Conservation (phyloP, 2,888 invertebrate species). For the Drosophila anomalata region DNA sequence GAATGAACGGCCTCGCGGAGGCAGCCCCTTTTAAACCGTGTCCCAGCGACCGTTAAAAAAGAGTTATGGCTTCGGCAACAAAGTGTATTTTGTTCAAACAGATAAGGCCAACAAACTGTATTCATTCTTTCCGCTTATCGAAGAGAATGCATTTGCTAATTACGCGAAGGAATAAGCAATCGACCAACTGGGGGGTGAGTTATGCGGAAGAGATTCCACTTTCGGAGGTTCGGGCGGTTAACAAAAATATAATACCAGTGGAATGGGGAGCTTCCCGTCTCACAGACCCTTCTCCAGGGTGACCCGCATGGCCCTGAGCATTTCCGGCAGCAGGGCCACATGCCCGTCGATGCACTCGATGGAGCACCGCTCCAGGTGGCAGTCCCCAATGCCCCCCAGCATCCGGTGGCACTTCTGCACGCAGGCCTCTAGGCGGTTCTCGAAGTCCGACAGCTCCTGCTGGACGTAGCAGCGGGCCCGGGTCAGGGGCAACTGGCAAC, state of each 20-base stretch:
- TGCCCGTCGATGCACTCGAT: slow-evolving; percentile 90
- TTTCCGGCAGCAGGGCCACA: slow-evolving; percentile 88
- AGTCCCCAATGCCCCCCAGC: background rate
- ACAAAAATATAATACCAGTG: background rate
- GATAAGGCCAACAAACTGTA: background rate
- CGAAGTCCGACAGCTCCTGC: slow-evolving; percentile 84
- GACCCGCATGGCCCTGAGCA: slow-evolving; percentile 87
- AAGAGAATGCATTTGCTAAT: background rate
- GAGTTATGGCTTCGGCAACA: background rate
- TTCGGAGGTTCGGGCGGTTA: background rate
- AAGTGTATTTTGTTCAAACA: background rate
- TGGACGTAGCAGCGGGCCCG: slow-evolving; percentile 88
- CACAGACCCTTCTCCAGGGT: slow-evolving; percentile 44
- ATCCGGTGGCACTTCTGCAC: slow-evolving; percentile 41
- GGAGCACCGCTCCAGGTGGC: slow-evolving; percentile 44
- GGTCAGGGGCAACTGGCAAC: slow-evolving; percentile 88
- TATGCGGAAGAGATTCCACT: no score
- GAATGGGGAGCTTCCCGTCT: background rate
- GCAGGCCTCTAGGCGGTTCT: slow-evolving; percentile 90
- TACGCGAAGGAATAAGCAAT: background rate
- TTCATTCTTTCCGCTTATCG: background rate
- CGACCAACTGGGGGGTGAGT: background rate
- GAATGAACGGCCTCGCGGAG: background rate
- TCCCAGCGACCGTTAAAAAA: background rate
- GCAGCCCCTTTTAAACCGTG: background rate